phyloP scores from a whole-genome alignment of 2,797 vertebrate species.

The Coranthus polyacanthus region DNA sequence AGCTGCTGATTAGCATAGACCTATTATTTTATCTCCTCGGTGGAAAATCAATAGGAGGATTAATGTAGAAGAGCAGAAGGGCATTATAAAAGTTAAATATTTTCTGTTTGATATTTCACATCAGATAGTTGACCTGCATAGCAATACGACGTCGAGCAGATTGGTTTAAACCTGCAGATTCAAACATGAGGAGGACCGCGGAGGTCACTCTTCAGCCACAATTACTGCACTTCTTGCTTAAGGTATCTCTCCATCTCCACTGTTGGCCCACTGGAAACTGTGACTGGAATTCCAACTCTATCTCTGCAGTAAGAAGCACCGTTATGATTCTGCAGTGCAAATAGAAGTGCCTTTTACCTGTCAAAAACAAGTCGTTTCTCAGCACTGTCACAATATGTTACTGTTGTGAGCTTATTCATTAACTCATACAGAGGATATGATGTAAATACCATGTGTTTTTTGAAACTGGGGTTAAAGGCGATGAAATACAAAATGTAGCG shows the following conservation, averaged over 20 bases:
- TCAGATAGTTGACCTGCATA: not conserved
- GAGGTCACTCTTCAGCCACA: conserved; percentile 41
- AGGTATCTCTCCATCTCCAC: conserved; percentile 38
- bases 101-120: conserved; percentile 16
- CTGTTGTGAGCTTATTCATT: conserved; percentile 13
- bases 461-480: conserved; percentile 37
- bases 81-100: conserved; percentile 8
- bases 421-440: conserved; percentile 36
- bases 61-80: not conserved
- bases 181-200: conserved; percentile 7
- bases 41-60: conserved; percentile 2
- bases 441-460: conserved; percentile 19
- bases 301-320: conserved; percentile 31
- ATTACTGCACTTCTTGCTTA: conserved; percentile 48
- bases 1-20: not conserved
- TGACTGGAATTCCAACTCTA: conserved; percentile 55
- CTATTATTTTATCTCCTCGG: conserved; percentile 4
- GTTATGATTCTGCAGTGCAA: conserved; percentile 48
- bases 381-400: conserved; percentile 27
- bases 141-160: not conserved
- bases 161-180: conserved; percentile 28
- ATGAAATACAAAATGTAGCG: conserved; percentile 10
- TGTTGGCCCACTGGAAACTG: conserved; percentile 50
- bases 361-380: conserved; percentile 28
- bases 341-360: conserved; percentile 24